These are phyloP conservation scores for Trichonephila clavipes DNA, from an alignment of 1,140 invertebrate species.

Conservation along the genomic window DNA sequence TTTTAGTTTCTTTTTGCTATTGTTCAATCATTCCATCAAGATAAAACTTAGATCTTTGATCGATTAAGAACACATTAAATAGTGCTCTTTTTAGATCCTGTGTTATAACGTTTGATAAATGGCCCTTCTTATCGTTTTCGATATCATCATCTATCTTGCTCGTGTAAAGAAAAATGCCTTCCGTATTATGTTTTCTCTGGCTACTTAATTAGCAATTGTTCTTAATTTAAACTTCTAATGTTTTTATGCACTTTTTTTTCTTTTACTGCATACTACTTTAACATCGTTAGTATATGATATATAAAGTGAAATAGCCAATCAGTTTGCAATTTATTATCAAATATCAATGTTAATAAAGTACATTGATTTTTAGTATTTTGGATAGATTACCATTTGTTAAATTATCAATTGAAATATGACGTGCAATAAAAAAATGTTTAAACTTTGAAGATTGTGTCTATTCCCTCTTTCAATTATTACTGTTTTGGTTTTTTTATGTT, in stretches of 20 bases:
- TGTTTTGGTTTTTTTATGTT: too few species aligned
- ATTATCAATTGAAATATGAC: too few species aligned
- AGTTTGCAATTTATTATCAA: slow-evolving; percentile 1
- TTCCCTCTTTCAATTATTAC: too few species aligned
- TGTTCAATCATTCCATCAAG: slow-evolving; percentile 21
- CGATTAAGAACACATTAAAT: slow-evolving; percentile 33
- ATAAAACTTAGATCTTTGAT: slow-evolving; percentile 8
- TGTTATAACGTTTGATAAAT: slow-evolving; percentile 48
- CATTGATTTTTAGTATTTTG: neutral
- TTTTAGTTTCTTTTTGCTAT: neutral
- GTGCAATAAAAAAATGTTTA: too few species aligned
- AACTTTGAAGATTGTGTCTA: too few species aligned
- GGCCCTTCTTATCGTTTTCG: slow-evolving; percentile 13
- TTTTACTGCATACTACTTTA: neutral
- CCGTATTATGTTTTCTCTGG: slow-evolving; percentile 31
- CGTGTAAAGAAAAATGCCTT: neutral
- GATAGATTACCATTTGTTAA: too few species aligned
- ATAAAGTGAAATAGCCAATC: neutral
- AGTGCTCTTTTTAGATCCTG: neutral
- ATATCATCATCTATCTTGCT: slow-evolving; percentile 43
- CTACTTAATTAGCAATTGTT: slow-evolving; percentile 44
- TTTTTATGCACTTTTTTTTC: neutral
- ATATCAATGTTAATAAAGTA: neutral
- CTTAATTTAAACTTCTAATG: neutral
- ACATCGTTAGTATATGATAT: neutral